A percentile compares a stretch with the other conserved stretches of the same genome.
Conservation (phyloP, 2,797 vertebrate genomes). For the Danio albolineatus region DNA sequence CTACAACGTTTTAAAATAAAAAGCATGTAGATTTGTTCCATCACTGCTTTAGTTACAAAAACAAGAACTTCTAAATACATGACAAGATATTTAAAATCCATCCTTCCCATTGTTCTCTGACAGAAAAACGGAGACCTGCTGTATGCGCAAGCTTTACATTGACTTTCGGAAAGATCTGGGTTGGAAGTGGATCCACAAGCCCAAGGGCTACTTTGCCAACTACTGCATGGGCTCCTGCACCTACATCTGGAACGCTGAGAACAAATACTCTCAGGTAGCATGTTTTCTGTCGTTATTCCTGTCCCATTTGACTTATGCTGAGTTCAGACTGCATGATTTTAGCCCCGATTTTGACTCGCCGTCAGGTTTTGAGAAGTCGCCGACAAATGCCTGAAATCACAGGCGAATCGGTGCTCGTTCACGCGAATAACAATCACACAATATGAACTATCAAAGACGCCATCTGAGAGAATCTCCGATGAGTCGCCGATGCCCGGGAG, state of each 20-base stretch:
- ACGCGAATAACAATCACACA: no score
- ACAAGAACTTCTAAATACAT: not conserved
- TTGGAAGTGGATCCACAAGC: slow-evolving; percentile 95
- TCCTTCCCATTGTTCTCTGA: not conserved
- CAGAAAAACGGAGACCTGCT: slow-evolving; percentile 79
- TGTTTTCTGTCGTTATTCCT: not conserved
- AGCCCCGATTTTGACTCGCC: no score
- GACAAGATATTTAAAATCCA: not conserved
- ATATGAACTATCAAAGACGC: no score
- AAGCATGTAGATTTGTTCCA: no score
- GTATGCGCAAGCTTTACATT: slow-evolving; percentile 88
- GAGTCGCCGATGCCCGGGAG: no score
- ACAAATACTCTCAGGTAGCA: slow-evolving; percentile 90
- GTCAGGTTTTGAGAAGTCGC: no score
- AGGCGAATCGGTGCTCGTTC: no score
- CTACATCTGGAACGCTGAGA: slow-evolving; percentile 91
- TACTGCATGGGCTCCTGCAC: slow-evolving; percentile 93
- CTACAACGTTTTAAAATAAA: no score
- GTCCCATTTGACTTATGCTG: not conserved
- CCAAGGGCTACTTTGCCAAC: slow-evolving; percentile 90
- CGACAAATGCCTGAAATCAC: no score
- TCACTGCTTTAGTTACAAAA: no score
- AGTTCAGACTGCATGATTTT: no score
- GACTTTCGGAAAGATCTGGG: slow-evolving; percentile 93
- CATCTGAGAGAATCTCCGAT: no score